A percentile compares a stretch with the other conserved stretches of the same genome.
These are phyloP conservation scores for Urocynchramus pylzowi DNA, from an alignment of 2,113 vertebrate genomes.

Conservation along the genomic window DNA sequence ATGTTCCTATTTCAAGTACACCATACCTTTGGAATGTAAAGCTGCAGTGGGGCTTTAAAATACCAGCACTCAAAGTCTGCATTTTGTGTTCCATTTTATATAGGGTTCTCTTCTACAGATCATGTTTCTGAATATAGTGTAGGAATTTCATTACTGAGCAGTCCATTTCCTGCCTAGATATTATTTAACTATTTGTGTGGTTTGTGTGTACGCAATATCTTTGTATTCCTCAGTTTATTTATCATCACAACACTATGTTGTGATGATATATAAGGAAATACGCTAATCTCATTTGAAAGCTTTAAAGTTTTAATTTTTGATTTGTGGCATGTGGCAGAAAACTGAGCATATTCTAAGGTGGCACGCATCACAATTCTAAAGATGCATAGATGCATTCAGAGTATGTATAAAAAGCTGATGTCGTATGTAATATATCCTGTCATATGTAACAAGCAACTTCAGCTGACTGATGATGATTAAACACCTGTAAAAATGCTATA, in stretches of 20 bases:
- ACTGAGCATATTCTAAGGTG: neutral
- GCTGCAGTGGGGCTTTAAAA: neutral
- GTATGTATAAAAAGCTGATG: neutral
- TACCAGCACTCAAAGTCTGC: neutral
- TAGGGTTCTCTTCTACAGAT: neutral
- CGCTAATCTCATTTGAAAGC: neutral
- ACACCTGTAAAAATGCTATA: neutral
- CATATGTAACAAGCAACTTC: neutral
- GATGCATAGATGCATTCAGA: neutral
- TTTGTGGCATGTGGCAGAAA: neutral
- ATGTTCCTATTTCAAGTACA: neutral
- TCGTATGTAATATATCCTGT: neutral
- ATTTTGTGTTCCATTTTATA: neutral
- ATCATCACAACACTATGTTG: neutral
- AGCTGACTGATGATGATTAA: neutral
- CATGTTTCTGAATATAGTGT: neutral
- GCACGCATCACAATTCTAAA: neutral
- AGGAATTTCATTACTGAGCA: neutral
- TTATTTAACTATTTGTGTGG: neutral
- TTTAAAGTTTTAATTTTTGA: neutral
- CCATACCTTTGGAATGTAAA: neutral
- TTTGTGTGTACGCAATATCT: neutral
- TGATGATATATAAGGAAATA: neutral
- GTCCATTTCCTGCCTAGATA: neutral
- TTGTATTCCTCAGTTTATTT: neutral